These are phyloP conservation scores for Lagopus leucura DNA, from an alignment of 2,113 vertebrate genomes.

Conservation along the genomic window DNA sequence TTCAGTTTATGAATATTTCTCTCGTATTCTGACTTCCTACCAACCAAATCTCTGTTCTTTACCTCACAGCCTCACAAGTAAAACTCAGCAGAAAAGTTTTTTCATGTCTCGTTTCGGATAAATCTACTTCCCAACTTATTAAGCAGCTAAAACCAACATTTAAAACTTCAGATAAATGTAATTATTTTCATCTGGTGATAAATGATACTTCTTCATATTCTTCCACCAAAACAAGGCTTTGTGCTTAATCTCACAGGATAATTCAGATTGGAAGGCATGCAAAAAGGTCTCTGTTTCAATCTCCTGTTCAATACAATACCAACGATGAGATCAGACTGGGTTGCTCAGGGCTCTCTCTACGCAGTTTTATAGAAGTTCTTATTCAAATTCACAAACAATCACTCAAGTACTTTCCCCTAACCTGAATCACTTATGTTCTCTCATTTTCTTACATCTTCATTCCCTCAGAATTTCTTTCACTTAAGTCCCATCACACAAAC, in stretches of 20 bases:
- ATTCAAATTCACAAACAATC: background rate
- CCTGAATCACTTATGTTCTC: rapidly evolving
- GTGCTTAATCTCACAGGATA: background rate
- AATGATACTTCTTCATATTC: background rate
- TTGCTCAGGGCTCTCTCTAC: background rate
- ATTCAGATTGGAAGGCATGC: background rate
- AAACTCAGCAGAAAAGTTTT: background rate
- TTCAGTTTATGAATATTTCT: background rate
- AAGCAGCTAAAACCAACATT: background rate
- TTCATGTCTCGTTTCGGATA: background rate
- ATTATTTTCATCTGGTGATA: background rate
- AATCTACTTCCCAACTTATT: background rate
- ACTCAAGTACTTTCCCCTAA: background rate
- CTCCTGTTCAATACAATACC: background rate
- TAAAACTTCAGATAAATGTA: background rate
- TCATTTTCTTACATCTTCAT: background rate
- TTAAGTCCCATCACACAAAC: background rate
- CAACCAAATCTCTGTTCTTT: background rate
- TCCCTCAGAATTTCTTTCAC: background rate
- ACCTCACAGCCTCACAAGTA: background rate
- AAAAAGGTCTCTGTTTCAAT: background rate
- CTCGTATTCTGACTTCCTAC: background rate
- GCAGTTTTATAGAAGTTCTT: background rate
- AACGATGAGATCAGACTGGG: background rate
- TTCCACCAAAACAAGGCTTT: background rate